Percentiles rank a stretch among this genome's conserved stretches.
These are phyloP conservation scores for Heliconius erato DNA, from an alignment of 2,888 invertebrate species.

Conservation along the genomic window DNA sequence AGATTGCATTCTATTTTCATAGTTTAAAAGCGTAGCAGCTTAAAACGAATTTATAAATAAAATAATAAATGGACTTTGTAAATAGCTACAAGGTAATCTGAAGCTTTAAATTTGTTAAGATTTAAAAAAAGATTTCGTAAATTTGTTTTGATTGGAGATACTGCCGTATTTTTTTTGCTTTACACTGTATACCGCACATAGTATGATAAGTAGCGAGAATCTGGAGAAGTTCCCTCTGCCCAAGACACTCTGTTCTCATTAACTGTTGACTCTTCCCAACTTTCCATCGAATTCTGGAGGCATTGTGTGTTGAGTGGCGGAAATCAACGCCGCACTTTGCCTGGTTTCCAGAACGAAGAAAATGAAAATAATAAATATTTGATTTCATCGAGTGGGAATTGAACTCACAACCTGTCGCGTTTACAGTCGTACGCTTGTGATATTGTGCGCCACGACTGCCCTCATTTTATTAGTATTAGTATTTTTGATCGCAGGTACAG, in stretches of 20 bases:
- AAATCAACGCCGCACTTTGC: not conserved
- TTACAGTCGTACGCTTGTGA: no score
- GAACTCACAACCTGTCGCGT: not conserved
- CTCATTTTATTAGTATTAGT: no score
- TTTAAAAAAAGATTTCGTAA: no score
- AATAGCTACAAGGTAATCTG: not conserved
- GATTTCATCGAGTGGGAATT: no score
- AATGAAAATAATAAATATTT: no score
- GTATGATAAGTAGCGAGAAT: not conserved
- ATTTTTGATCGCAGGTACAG: no score
- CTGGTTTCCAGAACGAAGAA: no score
- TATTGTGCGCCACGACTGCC: no score
- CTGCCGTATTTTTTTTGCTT: not conserved
- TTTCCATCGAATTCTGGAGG: not conserved
- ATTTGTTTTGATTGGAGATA: no score
- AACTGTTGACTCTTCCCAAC: not conserved
- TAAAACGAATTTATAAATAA: not conserved
- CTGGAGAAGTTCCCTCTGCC: not conserved
- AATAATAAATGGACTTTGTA: not conserved
- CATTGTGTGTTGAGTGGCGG: not conserved
- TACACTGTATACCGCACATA: not conserved
- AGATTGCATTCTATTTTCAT: no score
- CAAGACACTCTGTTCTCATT: not conserved
- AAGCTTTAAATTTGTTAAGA: no score
- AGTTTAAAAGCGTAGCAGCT: no score